Conservation (phyloP, 2,888 invertebrate species). For the Ochropacha duplaris region DNA sequence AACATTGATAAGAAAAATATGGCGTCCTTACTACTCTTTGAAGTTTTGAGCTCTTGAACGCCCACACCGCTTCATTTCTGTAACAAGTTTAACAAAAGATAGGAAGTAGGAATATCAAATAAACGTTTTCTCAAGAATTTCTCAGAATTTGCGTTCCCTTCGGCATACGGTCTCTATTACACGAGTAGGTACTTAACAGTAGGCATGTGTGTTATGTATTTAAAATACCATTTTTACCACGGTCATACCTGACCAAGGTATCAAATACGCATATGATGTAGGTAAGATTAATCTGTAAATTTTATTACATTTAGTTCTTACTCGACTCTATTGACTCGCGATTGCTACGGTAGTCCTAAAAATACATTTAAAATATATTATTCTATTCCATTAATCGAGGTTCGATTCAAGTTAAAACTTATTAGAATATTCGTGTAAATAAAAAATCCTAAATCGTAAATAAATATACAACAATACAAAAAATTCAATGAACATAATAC, state of each 20-base stretch:
- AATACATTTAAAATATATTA: too few relatives aligned
- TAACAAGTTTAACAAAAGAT: slow-evolving; percentile 28
- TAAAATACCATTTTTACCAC: background rate
- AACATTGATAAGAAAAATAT: slow-evolving; percentile 38
- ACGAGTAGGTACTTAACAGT: background rate
- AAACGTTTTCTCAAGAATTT: slow-evolving; percentile 46
- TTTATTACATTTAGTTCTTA: too few relatives aligned
- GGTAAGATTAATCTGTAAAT: too few relatives aligned
- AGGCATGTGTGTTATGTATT: background rate
- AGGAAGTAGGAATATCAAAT: slow-evolving; percentile 23
- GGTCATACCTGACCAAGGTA: background rate
- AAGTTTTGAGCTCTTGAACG: slow-evolving; percentile 27
- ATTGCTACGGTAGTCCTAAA: too few relatives aligned
- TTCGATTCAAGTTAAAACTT: too few relatives aligned
- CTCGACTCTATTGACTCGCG: too few relatives aligned
- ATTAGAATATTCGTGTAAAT: too few relatives aligned
- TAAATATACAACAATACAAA: too few relatives aligned
- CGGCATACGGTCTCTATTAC: background rate
- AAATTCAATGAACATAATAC: too few relatives aligned
- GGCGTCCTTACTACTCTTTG: slow-evolving; percentile 32
- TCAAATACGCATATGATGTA: too few relatives aligned
- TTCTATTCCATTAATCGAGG: too few relatives aligned
- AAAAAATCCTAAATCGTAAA: too few relatives aligned
- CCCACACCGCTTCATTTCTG: slow-evolving; percentile 33
- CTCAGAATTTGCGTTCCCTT: slow-evolving; percentile 37